phyloP scores from a whole-genome alignment of 37 sponge, comb jelly and placozoan genomes.

The Ianthella basta region DNA sequence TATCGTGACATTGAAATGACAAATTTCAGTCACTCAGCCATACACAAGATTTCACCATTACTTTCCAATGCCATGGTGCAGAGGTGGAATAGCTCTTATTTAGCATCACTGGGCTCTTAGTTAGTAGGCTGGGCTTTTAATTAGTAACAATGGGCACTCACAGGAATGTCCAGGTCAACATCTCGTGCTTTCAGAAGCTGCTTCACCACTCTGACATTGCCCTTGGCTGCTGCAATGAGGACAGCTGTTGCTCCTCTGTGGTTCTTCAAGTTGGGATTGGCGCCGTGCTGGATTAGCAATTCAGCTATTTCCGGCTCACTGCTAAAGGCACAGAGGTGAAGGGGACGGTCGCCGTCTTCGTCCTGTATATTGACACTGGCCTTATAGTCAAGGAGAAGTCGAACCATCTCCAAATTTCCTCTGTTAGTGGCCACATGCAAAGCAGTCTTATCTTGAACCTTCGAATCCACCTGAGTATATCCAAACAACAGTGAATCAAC shows the following conservation, averaged over 20 bases:
- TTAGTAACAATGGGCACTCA: neutral
- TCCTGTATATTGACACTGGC: constrained; percentile 80
- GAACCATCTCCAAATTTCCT: constrained; percentile 58
- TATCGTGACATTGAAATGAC: no score
- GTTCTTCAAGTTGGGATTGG: constrained; percentile 75
- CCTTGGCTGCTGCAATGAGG: constrained; percentile 72
- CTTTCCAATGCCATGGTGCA: no score
- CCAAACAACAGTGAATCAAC: neutral
- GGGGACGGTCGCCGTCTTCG: constrained; percentile 72
- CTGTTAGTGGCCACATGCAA: constrained; percentile 78
- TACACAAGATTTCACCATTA: no score
- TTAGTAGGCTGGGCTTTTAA: no score
- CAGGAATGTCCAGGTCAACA: constrained; percentile 47
- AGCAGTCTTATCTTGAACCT: constrained; percentile 75
- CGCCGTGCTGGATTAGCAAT: constrained; percentile 64
- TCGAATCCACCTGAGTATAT: constrained; percentile 77
- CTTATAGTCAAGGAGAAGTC: constrained; percentile 62
- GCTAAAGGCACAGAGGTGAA: constrained; percentile 67
- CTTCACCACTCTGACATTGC: constrained; percentile 58
- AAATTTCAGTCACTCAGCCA: no score
- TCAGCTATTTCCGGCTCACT: constrained; percentile 77
- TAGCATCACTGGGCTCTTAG: no score
- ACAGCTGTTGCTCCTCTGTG: constrained; percentile 59
- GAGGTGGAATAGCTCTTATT: no score
- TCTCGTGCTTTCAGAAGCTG: constrained; percentile 35